phyloP scores from a whole-genome alignment of 2,888 invertebrate genomes.

The Calameuta pallipes region DNA sequence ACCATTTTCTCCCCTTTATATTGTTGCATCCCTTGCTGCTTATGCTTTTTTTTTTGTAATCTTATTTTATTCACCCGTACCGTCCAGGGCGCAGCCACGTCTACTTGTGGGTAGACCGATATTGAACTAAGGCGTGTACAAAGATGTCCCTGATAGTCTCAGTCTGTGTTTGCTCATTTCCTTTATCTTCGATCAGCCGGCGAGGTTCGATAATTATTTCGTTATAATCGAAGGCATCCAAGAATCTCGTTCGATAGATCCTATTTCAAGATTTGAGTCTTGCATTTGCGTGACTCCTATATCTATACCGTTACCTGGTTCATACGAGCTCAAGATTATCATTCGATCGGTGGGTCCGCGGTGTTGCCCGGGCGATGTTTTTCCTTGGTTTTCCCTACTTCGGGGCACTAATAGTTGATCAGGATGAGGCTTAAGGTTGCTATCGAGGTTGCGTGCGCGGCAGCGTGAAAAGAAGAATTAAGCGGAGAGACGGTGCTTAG shows the following conservation, averaged over 20 bases:
- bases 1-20: not conserved
- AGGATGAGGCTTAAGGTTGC: not conserved
- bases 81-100: not conserved
- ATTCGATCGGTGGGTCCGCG: not conserved
- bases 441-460: constrained; percentile 31
- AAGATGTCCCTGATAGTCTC: constrained; percentile 1
- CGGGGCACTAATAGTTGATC: not conserved
- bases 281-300: not conserved
- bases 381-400: not conserved
- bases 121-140: constrained; percentile 5
- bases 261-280: not conserved
- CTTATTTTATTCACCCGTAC: not conserved
- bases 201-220: constrained; percentile 15
- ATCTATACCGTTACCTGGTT: not conserved
- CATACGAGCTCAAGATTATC: not conserved
- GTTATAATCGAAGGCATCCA: constrained; percentile 12
- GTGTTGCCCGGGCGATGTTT: not conserved
- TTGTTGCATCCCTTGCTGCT: not conserved
- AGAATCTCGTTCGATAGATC: not conserved
- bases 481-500: constrained; percentile 34
- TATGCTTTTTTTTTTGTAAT: not conserved
- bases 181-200: constrained; percentile 4
- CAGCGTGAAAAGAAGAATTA: constrained; percentile 41
- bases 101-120: not conserved
- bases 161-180: constrained; percentile 7